These are phyloP conservation scores for Oxytorus armatus DNA, from an alignment of 2,888 invertebrate species.

Conservation along the genomic window DNA sequence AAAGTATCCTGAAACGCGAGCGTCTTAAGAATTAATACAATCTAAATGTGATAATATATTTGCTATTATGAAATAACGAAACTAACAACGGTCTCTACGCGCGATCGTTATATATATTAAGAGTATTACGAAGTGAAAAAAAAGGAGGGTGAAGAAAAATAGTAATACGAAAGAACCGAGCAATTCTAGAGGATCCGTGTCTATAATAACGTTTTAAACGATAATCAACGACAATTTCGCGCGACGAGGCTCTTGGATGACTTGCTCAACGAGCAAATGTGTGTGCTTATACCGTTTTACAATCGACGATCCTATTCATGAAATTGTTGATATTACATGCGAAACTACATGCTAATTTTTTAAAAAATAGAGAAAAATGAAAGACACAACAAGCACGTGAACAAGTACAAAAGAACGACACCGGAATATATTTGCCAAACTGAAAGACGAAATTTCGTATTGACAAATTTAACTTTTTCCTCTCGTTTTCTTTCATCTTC, in stretches of 20 bases:
- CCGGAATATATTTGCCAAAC: slow-evolving; percentile 43
- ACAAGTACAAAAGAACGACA: slow-evolving; percentile 62
- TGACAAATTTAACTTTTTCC: slow-evolving; percentile 1
- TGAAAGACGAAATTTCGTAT: slow-evolving; percentile 12
- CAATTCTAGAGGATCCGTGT: slow-evolving; percentile 68
- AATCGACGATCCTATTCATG: slow-evolving; percentile 26
- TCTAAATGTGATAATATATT: slow-evolving; percentile 85
- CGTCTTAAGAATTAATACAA: slow-evolving; percentile 84
- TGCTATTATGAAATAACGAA: slow-evolving; percentile 79
- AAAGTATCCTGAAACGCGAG: slow-evolving; percentile 67
- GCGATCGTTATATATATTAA: slow-evolving; percentile 64
- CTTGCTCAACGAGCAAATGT: slow-evolving; percentile 53
- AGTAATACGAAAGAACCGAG: slow-evolving; percentile 50
- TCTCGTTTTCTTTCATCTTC: neutral
- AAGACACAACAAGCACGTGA: slow-evolving; percentile 36
- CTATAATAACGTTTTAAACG: slow-evolving; percentile 54
- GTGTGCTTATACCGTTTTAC: slow-evolving; percentile 45
- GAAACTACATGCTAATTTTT: slow-evolving; percentile 42
- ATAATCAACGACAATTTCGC: slow-evolving; percentile 42
- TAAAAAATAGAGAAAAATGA: slow-evolving; percentile 26
- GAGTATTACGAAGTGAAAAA: slow-evolving; percentile 51
- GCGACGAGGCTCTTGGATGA: slow-evolving; percentile 34
- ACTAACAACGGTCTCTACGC: slow-evolving; percentile 73
- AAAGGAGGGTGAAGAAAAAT: slow-evolving; percentile 39
- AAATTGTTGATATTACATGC: slow-evolving; percentile 30